Base-by-base conservation (phyloP, 1,140 invertebrate genomes). In the Drosophila miranda region DNA sequence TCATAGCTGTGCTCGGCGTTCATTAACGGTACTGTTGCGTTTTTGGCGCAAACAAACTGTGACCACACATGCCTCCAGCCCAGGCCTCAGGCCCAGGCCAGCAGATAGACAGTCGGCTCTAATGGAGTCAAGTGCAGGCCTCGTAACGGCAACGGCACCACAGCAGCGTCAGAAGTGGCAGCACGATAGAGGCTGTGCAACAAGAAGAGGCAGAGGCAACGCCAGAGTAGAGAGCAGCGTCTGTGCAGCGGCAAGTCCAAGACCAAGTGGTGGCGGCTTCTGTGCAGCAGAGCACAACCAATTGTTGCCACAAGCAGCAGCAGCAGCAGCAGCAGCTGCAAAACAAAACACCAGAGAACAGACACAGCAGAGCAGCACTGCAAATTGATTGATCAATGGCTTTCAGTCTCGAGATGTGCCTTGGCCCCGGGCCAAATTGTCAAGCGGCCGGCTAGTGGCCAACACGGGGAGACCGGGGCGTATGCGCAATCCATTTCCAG, bases 81-180 rank as follows among this genome's bases (percentile, higher is more conserved):
- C 16, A 16, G 16, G 16, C 16, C 0, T 16, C 0, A 16, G 16
- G 16, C 49, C 50, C 21, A 38, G 45, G 34, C 34, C 38, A 48
- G 23, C 34, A 8, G 19, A 34, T 13, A 38, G 34, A 26, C 55
- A 38, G 16, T n/a, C 55, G 38, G 53, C 54, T 34, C 67, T 70
- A 84, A 84, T 81, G 81, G 69, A 84, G 81, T 84, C 81, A 84
- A 84, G 81, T 84, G 80, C 81, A 78, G 64, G 50, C 70, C 30
- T 53, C 59, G 56, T 69, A 69, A 61, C 76, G 48, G 43, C 54
- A 46, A 19, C 19, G 19, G 19, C 34, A 3, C 4, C 11, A 13
- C 34, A 13, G 34, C 34, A 2, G 11, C 34, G 34, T 38, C 34
- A 38, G 9, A 38, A 38, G 34, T 38, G 34, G 34, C 34, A 38